Percentiles rank a stretch among this genome's conserved stretches.
These are phyloP conservation scores for Orycteropus afer DNA, from an alignment of 2,113 vertebrate species.

Conservation along the genomic window DNA sequence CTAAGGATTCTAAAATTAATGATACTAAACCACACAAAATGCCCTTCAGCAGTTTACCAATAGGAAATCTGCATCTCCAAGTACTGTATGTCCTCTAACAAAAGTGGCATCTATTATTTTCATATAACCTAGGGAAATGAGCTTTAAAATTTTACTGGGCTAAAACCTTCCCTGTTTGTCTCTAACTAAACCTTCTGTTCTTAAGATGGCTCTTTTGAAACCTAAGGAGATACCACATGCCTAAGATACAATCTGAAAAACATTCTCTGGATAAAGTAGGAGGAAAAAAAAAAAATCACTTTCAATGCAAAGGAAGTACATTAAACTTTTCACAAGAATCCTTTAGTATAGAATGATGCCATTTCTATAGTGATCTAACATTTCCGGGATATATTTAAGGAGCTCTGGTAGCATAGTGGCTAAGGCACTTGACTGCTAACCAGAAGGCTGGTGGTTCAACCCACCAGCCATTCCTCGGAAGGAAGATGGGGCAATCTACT, in stretches of 20 bases:
- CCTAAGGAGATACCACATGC: background rate
- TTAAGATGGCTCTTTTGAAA: slow-evolving; percentile 42
- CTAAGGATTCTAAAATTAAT: slow-evolving; percentile 49
- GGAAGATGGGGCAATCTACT: too few species aligned
- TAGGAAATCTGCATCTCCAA: slow-evolving; percentile 25
- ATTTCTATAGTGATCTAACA: slow-evolving; percentile 12
- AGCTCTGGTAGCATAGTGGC: too few species aligned
- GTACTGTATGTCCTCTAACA: background rate
- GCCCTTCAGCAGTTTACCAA: background rate
- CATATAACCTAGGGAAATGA: background rate
- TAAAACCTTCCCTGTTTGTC: slow-evolving; percentile 29
- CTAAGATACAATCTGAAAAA: slow-evolving; percentile 10
- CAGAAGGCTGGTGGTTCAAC: too few species aligned
- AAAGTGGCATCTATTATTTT: slow-evolving; percentile 13
- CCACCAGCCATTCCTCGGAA: too few species aligned
- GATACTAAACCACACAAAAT: slow-evolving; percentile 31
- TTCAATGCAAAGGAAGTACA: slow-evolving; percentile 38
- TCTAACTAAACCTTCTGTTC: background rate
- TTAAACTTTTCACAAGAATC: slow-evolving; percentile 54
- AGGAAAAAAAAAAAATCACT: slow-evolving; percentile 20
- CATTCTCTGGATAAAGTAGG: background rate
- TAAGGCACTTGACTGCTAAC: too few species aligned
- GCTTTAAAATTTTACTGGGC: slow-evolving; percentile 31
- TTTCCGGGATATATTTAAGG: too few species aligned
- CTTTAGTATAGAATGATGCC: background rate